phyloP scores from a whole-genome alignment of 2,113 vertebrate species.

The Eublepharis macularius region DNA sequence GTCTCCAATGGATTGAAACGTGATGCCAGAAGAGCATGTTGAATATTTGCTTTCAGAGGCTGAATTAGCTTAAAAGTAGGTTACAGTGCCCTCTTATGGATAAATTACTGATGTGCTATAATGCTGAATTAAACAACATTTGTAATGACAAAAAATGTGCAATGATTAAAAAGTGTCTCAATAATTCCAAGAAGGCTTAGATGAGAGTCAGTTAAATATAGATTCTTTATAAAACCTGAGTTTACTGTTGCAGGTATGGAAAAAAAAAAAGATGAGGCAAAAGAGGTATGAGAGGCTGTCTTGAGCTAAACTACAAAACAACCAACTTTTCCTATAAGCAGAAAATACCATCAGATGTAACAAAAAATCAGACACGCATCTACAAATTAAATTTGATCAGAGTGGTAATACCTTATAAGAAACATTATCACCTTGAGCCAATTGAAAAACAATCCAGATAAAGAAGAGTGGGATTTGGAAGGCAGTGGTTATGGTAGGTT shows the following conservation, averaged over 20 bases:
- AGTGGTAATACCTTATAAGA: too few relatives aligned
- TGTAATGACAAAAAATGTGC: neutral
- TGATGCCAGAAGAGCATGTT: neutral
- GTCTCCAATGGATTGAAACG: neutral
- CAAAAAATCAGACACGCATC: neutral
- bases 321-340: neutral
- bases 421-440: too few relatives aligned
- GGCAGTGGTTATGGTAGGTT: too few relatives aligned
- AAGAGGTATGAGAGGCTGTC: neutral
- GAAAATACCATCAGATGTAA: neutral
- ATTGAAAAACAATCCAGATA: too few relatives aligned
- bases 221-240: neutral
- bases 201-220: neutral
- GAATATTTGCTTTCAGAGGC: neutral
- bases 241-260: neutral
- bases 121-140: rapidly evolving
- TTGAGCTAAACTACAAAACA: neutral
- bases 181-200: neutral
- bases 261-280: neutral
- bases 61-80: neutral
- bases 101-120: rapidly evolving
- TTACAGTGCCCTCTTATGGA: slow-evolving; percentile 15
- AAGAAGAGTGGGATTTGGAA: too few relatives aligned
- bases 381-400: too few relatives aligned
- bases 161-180: neutral